phyloP scores from a whole-genome alignment of 2,888 invertebrate species.

The Clepsis dumicolana region DNA sequence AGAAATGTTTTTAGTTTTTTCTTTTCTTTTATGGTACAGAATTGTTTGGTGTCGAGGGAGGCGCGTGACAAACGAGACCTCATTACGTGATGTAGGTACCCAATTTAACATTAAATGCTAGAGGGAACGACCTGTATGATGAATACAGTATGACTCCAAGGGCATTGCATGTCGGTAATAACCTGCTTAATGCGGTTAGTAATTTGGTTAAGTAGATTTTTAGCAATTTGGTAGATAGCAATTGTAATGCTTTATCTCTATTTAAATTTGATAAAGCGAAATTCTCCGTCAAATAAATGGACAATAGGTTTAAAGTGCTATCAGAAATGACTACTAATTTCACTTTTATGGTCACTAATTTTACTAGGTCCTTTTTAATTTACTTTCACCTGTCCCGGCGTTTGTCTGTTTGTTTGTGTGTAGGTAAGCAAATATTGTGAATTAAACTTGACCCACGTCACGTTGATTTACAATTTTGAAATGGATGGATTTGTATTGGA shows the following conservation, averaged over 20 bases:
- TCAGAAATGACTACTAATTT: too few relatives aligned
- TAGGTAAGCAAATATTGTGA: too few relatives aligned
- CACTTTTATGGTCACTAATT: too few relatives aligned
- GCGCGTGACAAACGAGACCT: conserved; percentile 26
- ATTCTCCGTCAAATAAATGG: neutral
- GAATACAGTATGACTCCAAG: conserved; percentile 8
- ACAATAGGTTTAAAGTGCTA: too few relatives aligned
- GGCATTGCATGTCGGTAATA: conserved; percentile 15
- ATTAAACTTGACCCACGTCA: too few relatives aligned
- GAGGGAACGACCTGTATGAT: conserved; percentile 23
- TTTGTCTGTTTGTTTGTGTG: too few relatives aligned
- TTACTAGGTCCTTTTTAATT: too few relatives aligned
- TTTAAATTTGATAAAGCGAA: neutral
- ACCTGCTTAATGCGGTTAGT: conserved; percentile 3
- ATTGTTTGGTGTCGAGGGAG: conserved; percentile 24
- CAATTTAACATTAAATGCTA: conserved; percentile 22
- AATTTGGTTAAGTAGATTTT: conserved; percentile 3
- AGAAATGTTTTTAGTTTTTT: conserved; percentile 24
- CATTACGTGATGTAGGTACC: conserved; percentile 20
- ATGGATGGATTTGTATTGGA: too few relatives aligned
- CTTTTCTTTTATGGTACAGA: conserved; percentile 13
- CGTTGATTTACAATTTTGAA: too few relatives aligned
- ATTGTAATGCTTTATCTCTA: neutral
- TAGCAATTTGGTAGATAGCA: neutral
- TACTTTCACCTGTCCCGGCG: too few relatives aligned